Percentiles rank a stretch among this genome's conserved stretches.
These are phyloP conservation scores for Lerema accius DNA, from an alignment of 1,140 invertebrate genomes.

Conservation along the genomic window DNA sequence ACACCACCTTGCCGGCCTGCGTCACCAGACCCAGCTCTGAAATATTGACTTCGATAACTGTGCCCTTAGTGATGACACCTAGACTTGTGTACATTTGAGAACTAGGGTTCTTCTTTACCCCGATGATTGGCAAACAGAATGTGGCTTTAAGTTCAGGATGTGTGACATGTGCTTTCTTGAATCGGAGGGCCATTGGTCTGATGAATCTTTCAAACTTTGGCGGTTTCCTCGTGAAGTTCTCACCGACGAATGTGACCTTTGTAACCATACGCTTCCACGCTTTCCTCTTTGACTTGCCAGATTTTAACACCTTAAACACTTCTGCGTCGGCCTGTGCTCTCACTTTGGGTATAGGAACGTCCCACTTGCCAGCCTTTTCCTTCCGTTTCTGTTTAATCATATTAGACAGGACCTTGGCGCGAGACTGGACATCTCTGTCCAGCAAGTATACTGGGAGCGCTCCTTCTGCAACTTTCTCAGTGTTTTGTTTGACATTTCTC, in stretches of 20 bases:
- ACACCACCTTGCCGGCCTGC: slow-evolving; percentile 99
- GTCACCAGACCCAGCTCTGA: slow-evolving; percentile 99
- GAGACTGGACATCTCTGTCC: slow-evolving; percentile 96
- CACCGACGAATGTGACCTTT: slow-evolving; percentile 98
- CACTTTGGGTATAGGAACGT: slow-evolving; percentile 99
- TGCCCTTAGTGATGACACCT: slow-evolving; percentile 99
- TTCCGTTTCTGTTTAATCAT: slow-evolving; percentile 99
- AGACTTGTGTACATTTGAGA: slow-evolving; percentile 98
- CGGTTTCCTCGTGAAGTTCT: slow-evolving; percentile 99
- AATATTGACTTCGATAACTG: slow-evolving; percentile 98
- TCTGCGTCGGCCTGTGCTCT: slow-evolving; percentile 98
- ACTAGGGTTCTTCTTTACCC: slow-evolving; percentile 99
- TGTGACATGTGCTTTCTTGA: slow-evolving; percentile 99
- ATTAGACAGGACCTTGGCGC: slow-evolving; percentile 98
- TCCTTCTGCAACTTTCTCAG: slow-evolving; percentile 92
- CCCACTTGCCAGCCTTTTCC: slow-evolving; percentile 99
- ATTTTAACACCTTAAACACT: slow-evolving; percentile 97
- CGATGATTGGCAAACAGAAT: slow-evolving; percentile 99
- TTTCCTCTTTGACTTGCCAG: slow-evolving; percentile 97
- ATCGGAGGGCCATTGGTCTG: slow-evolving; percentile 97
- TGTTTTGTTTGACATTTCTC: slow-evolving; percentile 93
- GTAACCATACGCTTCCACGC: slow-evolving; percentile 99
- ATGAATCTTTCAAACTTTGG: slow-evolving; percentile 99
- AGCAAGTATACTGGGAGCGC: slow-evolving; percentile 98
- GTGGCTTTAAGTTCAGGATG: slow-evolving; percentile 99